phyloP scores from a whole-genome alignment of 2,888 invertebrate species.

The Drosophila histrio region DNA sequence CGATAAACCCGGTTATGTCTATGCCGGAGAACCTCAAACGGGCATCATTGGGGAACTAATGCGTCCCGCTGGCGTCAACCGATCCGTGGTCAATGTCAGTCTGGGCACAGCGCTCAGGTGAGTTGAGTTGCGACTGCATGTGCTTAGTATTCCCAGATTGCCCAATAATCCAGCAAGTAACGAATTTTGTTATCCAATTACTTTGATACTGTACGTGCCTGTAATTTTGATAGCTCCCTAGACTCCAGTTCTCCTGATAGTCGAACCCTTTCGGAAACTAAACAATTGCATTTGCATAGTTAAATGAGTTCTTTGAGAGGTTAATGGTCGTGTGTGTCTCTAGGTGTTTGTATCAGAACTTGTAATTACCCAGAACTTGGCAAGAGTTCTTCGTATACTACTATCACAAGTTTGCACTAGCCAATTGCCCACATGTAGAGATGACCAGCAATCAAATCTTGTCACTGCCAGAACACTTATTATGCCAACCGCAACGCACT shows the following conservation, averaged over 20 bases:
- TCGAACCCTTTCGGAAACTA: background rate
- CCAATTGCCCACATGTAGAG: conserved; percentile 25
- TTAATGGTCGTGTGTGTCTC: background rate
- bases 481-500: conserved; percentile 51
- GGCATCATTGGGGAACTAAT: conserved; percentile 83
- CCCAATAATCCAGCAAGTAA: conserved; percentile 46
- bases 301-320: background rate
- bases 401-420: conserved; percentile 39
- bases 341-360: conserved; percentile 19
- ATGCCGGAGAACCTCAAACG: conserved; percentile 84
- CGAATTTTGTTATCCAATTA: conserved; percentile 79
- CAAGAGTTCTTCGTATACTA: conserved; percentile 11
- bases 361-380: conserved; percentile 32
- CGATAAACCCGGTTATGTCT: conserved; percentile 88
- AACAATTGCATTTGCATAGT: background rate
- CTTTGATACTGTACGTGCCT: conserved; percentile 82
- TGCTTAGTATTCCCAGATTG: conserved; percentile 43
- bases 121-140: conserved; percentile 42
- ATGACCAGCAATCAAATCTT: conserved; percentile 44
- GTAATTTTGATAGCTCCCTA: conserved; percentile 70
- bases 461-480: conserved; percentile 42
- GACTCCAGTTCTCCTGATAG: background rate
- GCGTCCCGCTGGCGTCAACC: conserved; percentile 81
- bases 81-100: conserved; percentile 82
- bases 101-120: conserved; percentile 82